Conservation (phyloP, 2,797 vertebrate species). For the Euthynnus affinis region DNA sequence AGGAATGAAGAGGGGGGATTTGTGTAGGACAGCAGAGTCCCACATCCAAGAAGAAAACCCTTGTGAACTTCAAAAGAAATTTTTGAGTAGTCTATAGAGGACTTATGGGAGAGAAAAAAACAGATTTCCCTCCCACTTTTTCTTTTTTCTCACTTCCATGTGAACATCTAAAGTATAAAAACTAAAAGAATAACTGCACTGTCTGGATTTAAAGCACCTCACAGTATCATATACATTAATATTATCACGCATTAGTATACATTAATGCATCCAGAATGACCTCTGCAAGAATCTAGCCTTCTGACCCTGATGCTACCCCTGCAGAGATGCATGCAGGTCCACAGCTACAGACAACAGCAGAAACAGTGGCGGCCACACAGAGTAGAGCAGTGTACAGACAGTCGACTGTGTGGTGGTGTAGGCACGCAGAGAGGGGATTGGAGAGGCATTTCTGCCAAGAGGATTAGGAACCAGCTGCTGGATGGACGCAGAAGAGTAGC, state of each 20-base stretch:
- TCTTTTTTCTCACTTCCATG: neutral
- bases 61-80: conserved; percentile 1
- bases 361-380: conserved; percentile 28
- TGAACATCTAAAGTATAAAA: neutral
- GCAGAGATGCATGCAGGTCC: conserved; percentile 7
- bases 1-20: conserved; percentile 23
- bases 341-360: conserved; percentile 9
- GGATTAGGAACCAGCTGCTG: conserved; percentile 87
- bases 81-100: conserved; percentile 9
- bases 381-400: conserved; percentile 50
- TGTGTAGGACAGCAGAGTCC: conserved; percentile 48
- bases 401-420: conserved; percentile 64
- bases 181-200: neutral
- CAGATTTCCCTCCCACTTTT: neutral
- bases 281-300: conserved; percentile 40
- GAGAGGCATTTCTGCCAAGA: conserved; percentile 81
- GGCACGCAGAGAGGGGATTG: conserved; percentile 77
- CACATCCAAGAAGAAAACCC: conserved; percentile 52
- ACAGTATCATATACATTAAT: neutral
- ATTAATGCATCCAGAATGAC: conserved; percentile 23
- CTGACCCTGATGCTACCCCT: conserved; percentile 37
- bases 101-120: conserved; percentile 35
- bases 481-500: conserved; percentile 68
- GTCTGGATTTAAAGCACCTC: neutral
- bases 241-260: neutral